Evolutionary conservation across 2,113 vertebrate species (phyloP).

Genomic region (Pangasianodon hypophthalmus): DNA sequence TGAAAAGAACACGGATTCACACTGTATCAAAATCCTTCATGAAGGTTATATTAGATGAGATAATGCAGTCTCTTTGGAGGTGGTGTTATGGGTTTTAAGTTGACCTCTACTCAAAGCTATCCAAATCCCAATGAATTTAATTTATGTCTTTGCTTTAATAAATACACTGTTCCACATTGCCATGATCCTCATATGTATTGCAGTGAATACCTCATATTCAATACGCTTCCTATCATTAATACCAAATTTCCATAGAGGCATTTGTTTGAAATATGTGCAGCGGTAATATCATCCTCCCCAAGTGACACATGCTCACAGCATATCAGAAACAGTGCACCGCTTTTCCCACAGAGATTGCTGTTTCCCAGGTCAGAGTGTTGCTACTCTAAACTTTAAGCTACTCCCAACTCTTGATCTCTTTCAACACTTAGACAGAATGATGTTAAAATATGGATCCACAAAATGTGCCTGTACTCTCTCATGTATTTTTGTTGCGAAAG

Average conservation of each 20-base stretch:
- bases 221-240: conserved; percentile 20
- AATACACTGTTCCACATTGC: conserved; percentile 2
- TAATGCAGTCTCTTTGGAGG: conserved; percentile 17
- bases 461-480: conserved; percentile 37
- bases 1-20: conserved; percentile 37
- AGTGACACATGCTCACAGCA: conserved; percentile 67
- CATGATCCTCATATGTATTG: background rate
- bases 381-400: conserved; percentile 21
- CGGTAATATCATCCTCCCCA: conserved; percentile 72
- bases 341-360: conserved; percentile 75
- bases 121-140: conserved; percentile 17
- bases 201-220: background rate
- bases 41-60: conserved; percentile 41
- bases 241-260: conserved; percentile 20
- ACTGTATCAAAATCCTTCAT: conserved; percentile 40
- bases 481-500: conserved; percentile 16
- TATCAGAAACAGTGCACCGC: conserved; percentile 69
- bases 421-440: conserved; percentile 25
- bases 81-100: background rate
- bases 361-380: conserved; percentile 64
- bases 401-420: background rate
- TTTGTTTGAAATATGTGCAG: conserved; percentile 64
- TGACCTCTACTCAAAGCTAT: conserved; percentile 3
- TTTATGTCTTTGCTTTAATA: background rate
- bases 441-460: conserved; percentile 66